These are phyloP conservation scores for Euzophera pinguis DNA, from an alignment of 2,888 invertebrate species.

Conservation along the genomic window DNA sequence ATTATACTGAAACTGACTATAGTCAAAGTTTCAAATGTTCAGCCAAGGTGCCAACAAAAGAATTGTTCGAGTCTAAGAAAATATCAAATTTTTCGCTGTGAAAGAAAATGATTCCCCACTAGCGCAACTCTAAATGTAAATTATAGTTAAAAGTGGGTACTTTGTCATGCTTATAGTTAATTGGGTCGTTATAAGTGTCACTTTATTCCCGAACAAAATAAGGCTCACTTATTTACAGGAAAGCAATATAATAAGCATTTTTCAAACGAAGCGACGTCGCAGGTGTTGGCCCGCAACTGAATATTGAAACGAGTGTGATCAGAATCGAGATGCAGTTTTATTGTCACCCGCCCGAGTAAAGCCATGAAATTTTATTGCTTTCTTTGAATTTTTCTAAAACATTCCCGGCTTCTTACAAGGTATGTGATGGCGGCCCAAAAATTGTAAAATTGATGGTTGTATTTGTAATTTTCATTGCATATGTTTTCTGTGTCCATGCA, in stretches of 20 bases:
- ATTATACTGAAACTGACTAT: too few relatives aligned
- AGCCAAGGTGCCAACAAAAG: neutral
- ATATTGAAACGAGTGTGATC: slow-evolving; percentile 74
- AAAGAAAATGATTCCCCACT: neutral
- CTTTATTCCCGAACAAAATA: slow-evolving; percentile 20
- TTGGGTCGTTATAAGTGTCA: slow-evolving; percentile 29
- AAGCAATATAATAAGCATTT: slow-evolving; percentile 70
- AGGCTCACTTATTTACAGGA: slow-evolving; percentile 55
- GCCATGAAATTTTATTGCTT: slow-evolving; percentile 65
- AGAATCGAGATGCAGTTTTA: slow-evolving; percentile 77
- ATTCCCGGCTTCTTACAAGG: slow-evolving; percentile 37
- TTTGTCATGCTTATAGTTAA: slow-evolving; percentile 29
- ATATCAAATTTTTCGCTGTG: neutral
- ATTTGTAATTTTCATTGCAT: too few relatives aligned
- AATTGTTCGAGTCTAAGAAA: neutral
- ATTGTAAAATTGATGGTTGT: too few relatives aligned
- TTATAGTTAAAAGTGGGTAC: slow-evolving; percentile 15
- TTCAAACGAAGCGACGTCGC: slow-evolving; percentile 58
- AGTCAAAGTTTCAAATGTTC: too few relatives aligned
- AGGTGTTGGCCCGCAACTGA: slow-evolving; percentile 68
- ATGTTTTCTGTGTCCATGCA: neutral
- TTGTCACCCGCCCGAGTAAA: slow-evolving; percentile 63
- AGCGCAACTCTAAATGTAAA: slow-evolving; percentile 11
- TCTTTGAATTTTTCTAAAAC: slow-evolving; percentile 45
- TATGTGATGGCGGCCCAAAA: slow-evolving; percentile 17